phyloP scores from a whole-genome alignment of 2,113 vertebrate genomes.

The Hippoglossus stenolepis region DNA sequence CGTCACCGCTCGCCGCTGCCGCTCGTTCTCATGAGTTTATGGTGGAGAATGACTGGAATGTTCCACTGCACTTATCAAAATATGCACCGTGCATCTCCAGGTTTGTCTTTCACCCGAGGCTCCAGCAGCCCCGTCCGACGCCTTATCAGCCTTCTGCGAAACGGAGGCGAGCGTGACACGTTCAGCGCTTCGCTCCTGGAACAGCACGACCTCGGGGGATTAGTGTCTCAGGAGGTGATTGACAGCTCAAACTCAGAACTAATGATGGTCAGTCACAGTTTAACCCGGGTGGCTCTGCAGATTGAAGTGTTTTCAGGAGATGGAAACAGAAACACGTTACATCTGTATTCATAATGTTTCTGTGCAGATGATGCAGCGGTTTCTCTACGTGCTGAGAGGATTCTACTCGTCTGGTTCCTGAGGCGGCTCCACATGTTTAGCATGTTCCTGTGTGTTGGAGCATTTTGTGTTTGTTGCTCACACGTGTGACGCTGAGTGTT shows the following conservation, averaged over 20 bases:
- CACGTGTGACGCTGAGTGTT: background rate
- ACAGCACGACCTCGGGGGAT: background rate
- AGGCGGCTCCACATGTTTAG: background rate
- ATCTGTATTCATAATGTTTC: too few species aligned
- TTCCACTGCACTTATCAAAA: slow-evolving; percentile 79
- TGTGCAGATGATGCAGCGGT: too few species aligned
- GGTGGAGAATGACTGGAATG: slow-evolving; percentile 78
- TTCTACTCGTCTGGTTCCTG: too few species aligned
- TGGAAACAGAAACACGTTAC: too few species aligned
- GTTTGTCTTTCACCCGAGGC: slow-evolving; percentile 48
- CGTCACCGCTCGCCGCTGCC: slow-evolving; percentile 14
- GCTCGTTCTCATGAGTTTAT: slow-evolving; percentile 58
- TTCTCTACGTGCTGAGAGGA: too few species aligned
- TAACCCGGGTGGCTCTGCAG: background rate
- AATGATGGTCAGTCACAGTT: background rate
- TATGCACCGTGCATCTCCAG: slow-evolving; percentile 68
- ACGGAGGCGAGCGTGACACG: background rate
- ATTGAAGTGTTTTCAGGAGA: background rate
- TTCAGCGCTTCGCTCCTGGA: background rate
- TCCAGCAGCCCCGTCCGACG: background rate
- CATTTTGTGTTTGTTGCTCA: background rate
- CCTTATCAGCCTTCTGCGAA: background rate
- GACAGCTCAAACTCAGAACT: background rate
- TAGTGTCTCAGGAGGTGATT: background rate
- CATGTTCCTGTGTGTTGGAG: background rate